Percentiles rank a stretch among this genome's conserved stretches.
phyloP scores from a whole-genome alignment of 1,140 invertebrate genomes.

The Andricus grossulariae region DNA sequence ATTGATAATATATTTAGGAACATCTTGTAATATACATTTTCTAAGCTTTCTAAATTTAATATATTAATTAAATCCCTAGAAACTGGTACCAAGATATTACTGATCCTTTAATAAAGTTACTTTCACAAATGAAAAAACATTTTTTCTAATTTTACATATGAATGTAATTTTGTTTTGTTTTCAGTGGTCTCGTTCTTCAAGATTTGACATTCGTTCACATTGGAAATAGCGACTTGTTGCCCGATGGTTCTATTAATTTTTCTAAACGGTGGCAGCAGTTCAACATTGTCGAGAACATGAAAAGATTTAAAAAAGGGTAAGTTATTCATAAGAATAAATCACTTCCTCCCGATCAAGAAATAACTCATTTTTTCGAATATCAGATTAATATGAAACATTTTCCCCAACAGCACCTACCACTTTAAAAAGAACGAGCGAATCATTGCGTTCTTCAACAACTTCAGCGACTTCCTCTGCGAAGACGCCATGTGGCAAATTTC shows the following conservation, averaged over 20 bases:
- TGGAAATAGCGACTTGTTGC: conserved; percentile 93
- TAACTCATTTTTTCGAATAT: neutral
- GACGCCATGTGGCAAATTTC: conserved; percentile 99
- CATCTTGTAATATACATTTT: no score
- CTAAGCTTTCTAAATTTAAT: no score
- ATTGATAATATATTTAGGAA: no score
- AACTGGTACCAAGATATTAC: no score
- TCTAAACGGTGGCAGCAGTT: conserved; percentile 99
- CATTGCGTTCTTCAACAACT: conserved; percentile 96
- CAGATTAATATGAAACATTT: conserved; percentile 40
- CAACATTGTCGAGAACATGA: conserved; percentile 98
- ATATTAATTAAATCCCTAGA: no score
- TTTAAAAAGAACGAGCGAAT: conserved; percentile 96
- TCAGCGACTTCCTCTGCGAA: conserved; percentile 95
- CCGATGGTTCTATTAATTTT: conserved; percentile 95
- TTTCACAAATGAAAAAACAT: no score
- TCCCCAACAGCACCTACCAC: conserved; percentile 82
- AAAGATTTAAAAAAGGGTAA: conserved; percentile 96
- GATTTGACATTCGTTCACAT: conserved; percentile 99
- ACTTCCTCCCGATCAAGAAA: conserved; percentile 29
- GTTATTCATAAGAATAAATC: conserved; percentile 52
- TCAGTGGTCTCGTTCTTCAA: conserved; percentile 97
- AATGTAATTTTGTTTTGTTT: conserved; percentile 67
- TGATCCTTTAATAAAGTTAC: no score
- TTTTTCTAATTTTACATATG: no score